A percentile compares a stretch with the other conserved stretches of the same genome.
Conservation (phyloP, 2,113 vertebrate species). For the Fregata magnificens region DNA sequence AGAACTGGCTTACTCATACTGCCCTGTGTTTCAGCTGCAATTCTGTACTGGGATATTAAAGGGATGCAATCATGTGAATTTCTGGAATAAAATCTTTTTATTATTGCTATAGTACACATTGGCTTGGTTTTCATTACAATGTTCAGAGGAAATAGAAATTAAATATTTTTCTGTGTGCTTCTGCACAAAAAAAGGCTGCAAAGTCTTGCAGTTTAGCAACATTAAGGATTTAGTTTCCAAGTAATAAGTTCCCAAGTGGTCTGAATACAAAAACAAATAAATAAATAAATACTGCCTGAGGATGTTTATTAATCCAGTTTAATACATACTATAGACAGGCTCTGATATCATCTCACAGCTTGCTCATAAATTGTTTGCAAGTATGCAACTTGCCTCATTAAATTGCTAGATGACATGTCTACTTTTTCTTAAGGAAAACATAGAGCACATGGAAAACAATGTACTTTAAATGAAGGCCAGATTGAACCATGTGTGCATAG, state of each 20-base stretch:
- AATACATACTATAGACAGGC: background rate
- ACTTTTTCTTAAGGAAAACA: background rate
- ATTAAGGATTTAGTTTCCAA: background rate
- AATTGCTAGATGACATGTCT: background rate
- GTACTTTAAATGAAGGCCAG: background rate
- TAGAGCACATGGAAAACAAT: background rate
- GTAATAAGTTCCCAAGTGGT: background rate
- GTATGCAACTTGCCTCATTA: background rate
- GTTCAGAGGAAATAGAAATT: background rate
- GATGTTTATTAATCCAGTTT: background rate
- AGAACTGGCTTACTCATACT: background rate
- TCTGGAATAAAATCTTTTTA: background rate
- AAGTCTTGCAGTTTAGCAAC: background rate
- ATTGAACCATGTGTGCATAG: background rate
- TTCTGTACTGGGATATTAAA: background rate
- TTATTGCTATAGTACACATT: background rate
- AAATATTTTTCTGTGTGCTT: background rate
- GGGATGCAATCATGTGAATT: background rate
- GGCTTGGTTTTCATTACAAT: background rate
- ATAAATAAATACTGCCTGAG: background rate
- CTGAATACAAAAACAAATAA: background rate
- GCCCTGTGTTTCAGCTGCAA: background rate
- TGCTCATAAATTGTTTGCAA: background rate
- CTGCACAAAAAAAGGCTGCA: background rate
- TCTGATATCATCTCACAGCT: background rate